These are phyloP conservation scores for Chiloscyllium plagiosum DNA, from an alignment of 2,113 vertebrate genomes.

Conservation along the genomic window DNA sequence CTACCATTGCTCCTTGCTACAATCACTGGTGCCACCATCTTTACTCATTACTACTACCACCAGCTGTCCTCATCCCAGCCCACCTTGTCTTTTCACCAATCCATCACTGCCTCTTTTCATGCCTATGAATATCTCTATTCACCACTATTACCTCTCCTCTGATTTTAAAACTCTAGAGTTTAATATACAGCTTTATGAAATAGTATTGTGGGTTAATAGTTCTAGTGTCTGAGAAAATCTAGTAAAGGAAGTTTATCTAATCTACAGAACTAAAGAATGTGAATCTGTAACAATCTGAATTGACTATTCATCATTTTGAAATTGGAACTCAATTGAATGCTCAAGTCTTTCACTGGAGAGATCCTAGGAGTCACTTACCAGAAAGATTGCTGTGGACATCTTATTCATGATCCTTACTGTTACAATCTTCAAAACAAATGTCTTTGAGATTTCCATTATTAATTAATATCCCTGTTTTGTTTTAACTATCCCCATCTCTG, in stretches of 20 bases:
- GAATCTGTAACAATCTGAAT: background rate
- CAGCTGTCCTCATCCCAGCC: background rate
- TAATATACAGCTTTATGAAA: too few species aligned
- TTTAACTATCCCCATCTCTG: background rate
- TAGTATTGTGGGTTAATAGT: background rate
- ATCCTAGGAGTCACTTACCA: background rate
- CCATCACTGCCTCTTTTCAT: background rate
- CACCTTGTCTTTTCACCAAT: background rate
- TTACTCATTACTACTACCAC: background rate
- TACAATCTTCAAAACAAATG: background rate
- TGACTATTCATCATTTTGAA: constrained; percentile 21
- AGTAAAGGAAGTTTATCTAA: constrained; percentile 3
- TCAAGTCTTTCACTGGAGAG: background rate
- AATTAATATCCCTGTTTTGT: background rate
- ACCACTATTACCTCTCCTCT: background rate
- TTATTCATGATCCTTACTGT: background rate
- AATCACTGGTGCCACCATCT: background rate
- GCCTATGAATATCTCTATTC: background rate
- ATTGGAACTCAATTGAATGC: background rate
- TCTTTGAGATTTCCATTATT: too few species aligned
- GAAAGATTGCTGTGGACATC: background rate
- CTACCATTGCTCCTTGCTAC: background rate
- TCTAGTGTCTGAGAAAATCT: background rate
- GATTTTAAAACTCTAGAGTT: background rate
- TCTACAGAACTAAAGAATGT: background rate